phyloP scores from a whole-genome alignment of 1,140 invertebrate species.

The Drosophila pandora region DNA sequence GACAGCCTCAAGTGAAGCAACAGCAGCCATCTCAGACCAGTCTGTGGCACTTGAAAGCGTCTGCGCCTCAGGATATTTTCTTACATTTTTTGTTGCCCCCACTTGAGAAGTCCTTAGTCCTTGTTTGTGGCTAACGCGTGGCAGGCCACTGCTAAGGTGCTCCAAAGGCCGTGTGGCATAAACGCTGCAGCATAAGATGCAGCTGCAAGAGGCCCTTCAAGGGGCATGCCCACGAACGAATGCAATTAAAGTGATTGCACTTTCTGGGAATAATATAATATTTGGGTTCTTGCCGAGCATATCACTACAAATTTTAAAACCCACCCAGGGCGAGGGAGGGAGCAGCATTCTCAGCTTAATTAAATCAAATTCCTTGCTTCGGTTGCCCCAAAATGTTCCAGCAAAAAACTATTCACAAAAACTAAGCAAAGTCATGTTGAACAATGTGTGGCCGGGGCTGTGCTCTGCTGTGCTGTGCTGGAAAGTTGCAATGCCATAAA shows the following conservation, averaged over 20 bases:
- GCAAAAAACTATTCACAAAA: conserved; percentile 35
- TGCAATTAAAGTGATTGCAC: conserved; percentile 1
- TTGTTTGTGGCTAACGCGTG: conserved; percentile 38
- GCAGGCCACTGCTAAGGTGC: conserved; percentile 15
- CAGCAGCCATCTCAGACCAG: conserved; percentile 57
- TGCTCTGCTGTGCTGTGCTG: conserved; percentile 7
- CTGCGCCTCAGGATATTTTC: conserved; percentile 65
- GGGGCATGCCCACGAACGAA: conserved; percentile 2
- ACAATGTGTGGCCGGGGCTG: conserved; percentile 40
- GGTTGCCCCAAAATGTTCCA: conserved; percentile 25
- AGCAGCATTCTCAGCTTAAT: conserved; percentile 16
- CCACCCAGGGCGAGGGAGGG: not conserved
- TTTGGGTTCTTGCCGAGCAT: not conserved
- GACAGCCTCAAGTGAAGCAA: conserved; percentile 73
- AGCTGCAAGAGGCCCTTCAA: conserved; percentile 10
- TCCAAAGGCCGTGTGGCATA: conserved; percentile 31
- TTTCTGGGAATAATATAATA: not conserved
- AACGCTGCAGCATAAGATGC: conserved; percentile 14
- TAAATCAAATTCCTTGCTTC: conserved; percentile 24
- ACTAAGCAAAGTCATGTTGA: conserved; percentile 35
- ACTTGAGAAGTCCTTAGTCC: conserved; percentile 39
- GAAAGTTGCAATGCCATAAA: conserved; percentile 46
- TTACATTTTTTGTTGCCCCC: conserved; percentile 35
- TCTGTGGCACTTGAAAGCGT: conserved; percentile 75
- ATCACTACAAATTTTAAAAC: not conserved